Evolutionary conservation across 2,888 invertebrate species (phyloP).

Genomic region (Magallana nippona): DNA sequence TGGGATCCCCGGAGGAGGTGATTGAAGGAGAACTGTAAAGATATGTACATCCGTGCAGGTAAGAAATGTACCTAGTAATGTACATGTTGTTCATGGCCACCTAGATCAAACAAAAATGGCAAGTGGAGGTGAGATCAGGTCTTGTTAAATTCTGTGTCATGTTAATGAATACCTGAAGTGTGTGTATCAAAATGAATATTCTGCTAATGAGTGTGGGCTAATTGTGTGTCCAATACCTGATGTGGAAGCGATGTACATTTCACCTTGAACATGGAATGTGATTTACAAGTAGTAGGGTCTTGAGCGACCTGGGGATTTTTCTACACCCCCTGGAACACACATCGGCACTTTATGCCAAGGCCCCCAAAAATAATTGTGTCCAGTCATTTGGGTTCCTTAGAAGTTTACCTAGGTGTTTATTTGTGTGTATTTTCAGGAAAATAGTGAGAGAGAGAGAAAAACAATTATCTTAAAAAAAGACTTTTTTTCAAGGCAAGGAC

Average conservation of each 20-base stretch:
- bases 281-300: neutral
- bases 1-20: neutral
- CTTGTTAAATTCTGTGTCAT: neutral
- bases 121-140: neutral
- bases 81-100: no score
- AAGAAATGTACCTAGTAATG: neutral
- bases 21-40: slow-evolving; percentile 18
- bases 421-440: no score
- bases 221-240: neutral
- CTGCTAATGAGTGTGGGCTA: neutral
- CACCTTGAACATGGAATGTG: slow-evolving; percentile 12
- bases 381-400: neutral
- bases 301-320: slow-evolving; percentile 27
- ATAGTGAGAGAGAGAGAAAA: no score
- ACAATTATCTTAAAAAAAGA: no score
- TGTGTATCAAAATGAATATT: neutral
- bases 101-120: neutral
- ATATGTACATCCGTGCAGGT: neutral
- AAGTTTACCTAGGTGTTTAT: no score
- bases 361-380: neutral
- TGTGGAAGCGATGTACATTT: slow-evolving; percentile 18
- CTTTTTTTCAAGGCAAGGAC: no score
- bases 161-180: neutral
- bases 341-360: neutral
- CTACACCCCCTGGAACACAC: neutral